Conservation (phyloP, 2,888 invertebrate species). For the Hypercompe scribonia region DNA sequence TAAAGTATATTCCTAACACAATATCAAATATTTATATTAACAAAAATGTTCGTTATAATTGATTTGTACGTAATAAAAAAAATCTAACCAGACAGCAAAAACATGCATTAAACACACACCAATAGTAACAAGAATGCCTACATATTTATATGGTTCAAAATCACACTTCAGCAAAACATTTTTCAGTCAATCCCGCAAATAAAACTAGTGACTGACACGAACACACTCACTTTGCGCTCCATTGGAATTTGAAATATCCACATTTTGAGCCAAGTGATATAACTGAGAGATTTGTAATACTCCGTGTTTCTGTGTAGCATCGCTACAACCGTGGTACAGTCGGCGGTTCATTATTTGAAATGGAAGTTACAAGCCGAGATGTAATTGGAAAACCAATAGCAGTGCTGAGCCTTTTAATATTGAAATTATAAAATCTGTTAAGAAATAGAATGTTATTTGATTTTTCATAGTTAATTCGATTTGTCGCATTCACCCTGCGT, state of each 20-base stretch:
- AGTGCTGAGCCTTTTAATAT: slow-evolving; percentile 1
- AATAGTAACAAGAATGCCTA: not conserved
- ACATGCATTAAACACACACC: not conserved
- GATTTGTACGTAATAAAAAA: too few species aligned
- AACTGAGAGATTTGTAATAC: slow-evolving; percentile 41
- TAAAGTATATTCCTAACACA: not conserved
- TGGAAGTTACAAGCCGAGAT: slow-evolving; percentile 31
- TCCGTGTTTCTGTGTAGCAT: slow-evolving; percentile 25
- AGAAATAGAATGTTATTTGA: not conserved
- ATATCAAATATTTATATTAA: not conserved
- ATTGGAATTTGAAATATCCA: slow-evolving; percentile 43
- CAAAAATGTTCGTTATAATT: too few species aligned
- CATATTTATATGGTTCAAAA: not conserved
- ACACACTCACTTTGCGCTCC: slow-evolving; percentile 41
- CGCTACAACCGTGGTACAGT: slow-evolving; percentile 22
- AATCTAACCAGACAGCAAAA: too few species aligned
- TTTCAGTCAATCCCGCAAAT: slow-evolving; percentile 15
- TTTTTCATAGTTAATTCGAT: too few species aligned
- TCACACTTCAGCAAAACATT: slow-evolving; percentile 17
- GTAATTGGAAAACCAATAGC: slow-evolving; percentile 24
- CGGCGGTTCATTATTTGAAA: slow-evolving; percentile 33
- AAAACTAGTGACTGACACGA: slow-evolving; percentile 30
- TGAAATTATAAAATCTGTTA: not conserved
- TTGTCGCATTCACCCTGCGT: too few species aligned
- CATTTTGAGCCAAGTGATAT: slow-evolving; percentile 40